Evolutionary conservation across 1,140 invertebrate genomes (phyloP), one percentile per base, ranked within the genome.

Genomic region (Pseudomyrmex gracilis): DNA sequence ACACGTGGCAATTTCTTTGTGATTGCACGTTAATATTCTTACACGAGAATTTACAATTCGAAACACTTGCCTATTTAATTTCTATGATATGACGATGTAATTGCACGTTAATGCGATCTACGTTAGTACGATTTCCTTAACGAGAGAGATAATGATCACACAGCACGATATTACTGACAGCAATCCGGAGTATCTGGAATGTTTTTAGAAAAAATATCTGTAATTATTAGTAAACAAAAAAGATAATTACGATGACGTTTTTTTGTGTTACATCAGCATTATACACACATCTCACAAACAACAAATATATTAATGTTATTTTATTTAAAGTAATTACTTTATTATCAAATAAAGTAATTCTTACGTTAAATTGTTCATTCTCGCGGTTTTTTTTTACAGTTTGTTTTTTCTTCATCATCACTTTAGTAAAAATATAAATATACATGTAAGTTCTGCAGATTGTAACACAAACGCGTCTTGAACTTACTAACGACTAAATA

Each of bases 401-500:
- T 34, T 7, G 34, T 34, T 34, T 34, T 34, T 4, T 34, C n/a
- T n/a, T n/a, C n/a, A n/a, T 34, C 5, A 34, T 5, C 34, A 34
- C n/a, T n/a, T 34, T 34, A 34, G 34, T 34, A 34, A 34, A 34
- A 34, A 34, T 34, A 34, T 34, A 34, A 17, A 60, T 20, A 60
- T 58, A 43, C 64, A 55, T 73, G 85, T 87, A 88, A 88, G 85
- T 88, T 60, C 57, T 58, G 63, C 73, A 45, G 76, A 74, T 53
- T 53, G 74, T 76, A n/a, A n/a, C 80, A 13, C 12, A 71, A 20
- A n/a, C n/a, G 45, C 49, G 12, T 15, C 63, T 2, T 13, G 80
- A 43, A 17, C n/a, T n/a, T 82, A 49, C 66, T 73, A 58, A 60
- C 71, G 55, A 76, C 71, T 67, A 61, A 60, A 53, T 55, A 55